Conservation (phyloP, 1,140 invertebrate species). For the Drosophila parvula region DNA sequence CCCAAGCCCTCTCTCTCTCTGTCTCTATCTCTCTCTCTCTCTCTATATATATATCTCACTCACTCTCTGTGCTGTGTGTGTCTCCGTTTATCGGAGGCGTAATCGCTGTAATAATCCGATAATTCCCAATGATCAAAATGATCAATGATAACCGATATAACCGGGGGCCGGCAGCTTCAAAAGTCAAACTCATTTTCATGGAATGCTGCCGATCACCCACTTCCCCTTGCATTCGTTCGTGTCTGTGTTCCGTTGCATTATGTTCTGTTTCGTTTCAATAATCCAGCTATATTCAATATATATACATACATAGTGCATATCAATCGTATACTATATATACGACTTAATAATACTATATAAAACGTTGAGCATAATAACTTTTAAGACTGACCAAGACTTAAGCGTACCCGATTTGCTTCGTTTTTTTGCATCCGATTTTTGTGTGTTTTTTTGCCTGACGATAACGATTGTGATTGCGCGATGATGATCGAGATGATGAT, state of each 20-base stretch:
- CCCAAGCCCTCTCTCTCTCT: constrained; percentile 15
- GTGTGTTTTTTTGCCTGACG: constrained; percentile 30
- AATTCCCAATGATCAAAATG: constrained; percentile 22
- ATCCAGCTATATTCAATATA: constrained; percentile 27
- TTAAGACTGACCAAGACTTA: constrained; percentile 10
- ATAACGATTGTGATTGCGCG: constrained; percentile 25
- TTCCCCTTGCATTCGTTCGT: constrained; percentile 17
- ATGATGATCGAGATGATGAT: constrained; percentile 5
- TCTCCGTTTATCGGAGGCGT: constrained; percentile 29
- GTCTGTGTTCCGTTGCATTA: constrained; percentile 46
- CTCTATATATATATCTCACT: neutral
- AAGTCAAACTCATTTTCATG: constrained; percentile 22
- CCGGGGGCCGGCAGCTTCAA: constrained; percentile 15
- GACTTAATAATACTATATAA: neutral
- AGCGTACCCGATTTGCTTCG: constrained; percentile 13
- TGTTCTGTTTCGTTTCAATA: constrained; percentile 40
- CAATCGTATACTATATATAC: constrained; percentile 23
- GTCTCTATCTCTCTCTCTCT: constrained; percentile 8
- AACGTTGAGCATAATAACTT: constrained; percentile 44
- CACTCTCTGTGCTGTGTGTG: constrained; percentile 31
- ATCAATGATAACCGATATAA: constrained; percentile 16
- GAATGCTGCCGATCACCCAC: constrained; percentile 19
- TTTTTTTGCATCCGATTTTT: constrained; percentile 34
- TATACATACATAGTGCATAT: constrained; percentile 7
- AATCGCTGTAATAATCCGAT: constrained; percentile 36